Evolutionary conservation across 2,797 vertebrate species (phyloP).

Genomic region (Holocentrus rufus): DNA sequence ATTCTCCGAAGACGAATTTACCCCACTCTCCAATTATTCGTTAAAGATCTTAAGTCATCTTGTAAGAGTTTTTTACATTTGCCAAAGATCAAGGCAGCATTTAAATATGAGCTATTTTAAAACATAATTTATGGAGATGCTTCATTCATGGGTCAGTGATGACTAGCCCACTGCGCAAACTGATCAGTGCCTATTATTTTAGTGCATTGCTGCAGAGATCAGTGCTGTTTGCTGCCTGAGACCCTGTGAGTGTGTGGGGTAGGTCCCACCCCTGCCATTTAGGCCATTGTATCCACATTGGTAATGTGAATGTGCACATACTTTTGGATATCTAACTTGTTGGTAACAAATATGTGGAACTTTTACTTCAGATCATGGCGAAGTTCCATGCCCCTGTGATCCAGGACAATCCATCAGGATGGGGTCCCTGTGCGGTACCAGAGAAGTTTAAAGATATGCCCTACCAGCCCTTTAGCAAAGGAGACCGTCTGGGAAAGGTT

Average conservation of each 20-base stretch:
- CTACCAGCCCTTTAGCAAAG: constrained; percentile 99
- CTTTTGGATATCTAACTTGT: background rate
- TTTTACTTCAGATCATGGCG: constrained; percentile 87
- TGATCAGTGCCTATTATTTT: constrained; percentile 61
- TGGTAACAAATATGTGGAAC: no score
- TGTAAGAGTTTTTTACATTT: no score
- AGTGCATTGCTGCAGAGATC: constrained; percentile 68
- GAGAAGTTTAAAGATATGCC: constrained; percentile 99
- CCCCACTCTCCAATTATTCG: no score
- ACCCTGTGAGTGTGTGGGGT: constrained; percentile 35
- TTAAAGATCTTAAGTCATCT: no score
- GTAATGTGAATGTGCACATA: background rate
- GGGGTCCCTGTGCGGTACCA: constrained; percentile 96
- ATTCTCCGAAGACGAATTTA: no score
- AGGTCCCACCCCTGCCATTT: background rate
- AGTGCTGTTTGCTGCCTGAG: constrained; percentile 74
- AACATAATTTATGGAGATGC: background rate
- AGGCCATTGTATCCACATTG: background rate
- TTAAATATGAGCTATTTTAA: no score
- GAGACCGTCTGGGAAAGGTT: constrained; percentile 97
- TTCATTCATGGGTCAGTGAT: constrained; percentile 65
- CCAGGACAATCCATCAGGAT: constrained; percentile 97
- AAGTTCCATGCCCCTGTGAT: constrained; percentile 97
- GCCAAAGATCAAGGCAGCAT: no score
- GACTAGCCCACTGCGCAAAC: constrained; percentile 80